phyloP scores from a whole-genome alignment of 2,113 vertebrate species.

The Apodemus speciosus region DNA sequence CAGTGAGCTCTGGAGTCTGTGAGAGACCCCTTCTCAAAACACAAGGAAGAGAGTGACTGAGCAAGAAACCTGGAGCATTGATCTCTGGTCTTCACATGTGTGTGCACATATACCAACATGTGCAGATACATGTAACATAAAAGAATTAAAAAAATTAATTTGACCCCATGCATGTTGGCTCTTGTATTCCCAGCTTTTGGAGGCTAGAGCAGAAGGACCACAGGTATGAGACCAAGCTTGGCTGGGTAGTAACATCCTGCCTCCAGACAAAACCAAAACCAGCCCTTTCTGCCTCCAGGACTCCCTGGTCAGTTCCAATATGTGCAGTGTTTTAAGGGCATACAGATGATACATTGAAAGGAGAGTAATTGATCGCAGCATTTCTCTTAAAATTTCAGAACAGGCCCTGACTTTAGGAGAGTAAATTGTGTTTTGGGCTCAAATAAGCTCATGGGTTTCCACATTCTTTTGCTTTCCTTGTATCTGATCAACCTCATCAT shows the following conservation, averaged over 20 bases:
- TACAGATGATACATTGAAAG: background rate
- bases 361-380: background rate
- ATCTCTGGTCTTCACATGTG: background rate
- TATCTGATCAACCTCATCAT: conserved; percentile 26
- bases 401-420: conserved; percentile 9
- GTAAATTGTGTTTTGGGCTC: background rate
- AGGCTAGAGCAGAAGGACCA: background rate
- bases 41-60: background rate
- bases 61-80: too few relatives aligned
- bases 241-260: background rate
- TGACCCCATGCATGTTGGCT: background rate
- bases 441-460: conserved; percentile 16
- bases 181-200: background rate
- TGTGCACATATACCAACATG: background rate
- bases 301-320: background rate
- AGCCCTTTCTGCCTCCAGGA: background rate
- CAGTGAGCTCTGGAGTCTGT: background rate
- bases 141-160: background rate
- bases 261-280: background rate
- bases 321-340: background rate
- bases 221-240: background rate
- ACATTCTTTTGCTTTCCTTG: background rate
- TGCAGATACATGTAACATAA: background rate
- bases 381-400: conserved; percentile 25
- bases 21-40: background rate